Evolutionary conservation across 2,888 invertebrate genomes (phyloP).

Genomic region (Archaeoteleia sp.): DNA sequence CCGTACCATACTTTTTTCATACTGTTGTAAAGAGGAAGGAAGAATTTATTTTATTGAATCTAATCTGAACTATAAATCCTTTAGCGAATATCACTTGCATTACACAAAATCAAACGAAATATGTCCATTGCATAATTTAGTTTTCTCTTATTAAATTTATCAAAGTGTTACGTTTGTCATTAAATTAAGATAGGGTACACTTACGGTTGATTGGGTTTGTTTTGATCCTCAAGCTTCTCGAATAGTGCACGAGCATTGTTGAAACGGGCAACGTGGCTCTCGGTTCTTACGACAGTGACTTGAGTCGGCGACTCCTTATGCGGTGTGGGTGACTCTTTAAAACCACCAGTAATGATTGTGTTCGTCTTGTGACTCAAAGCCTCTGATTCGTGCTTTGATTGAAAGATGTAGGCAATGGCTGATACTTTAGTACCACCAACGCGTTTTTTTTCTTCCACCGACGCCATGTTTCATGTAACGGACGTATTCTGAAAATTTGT

Average conservation of each 20-base stretch:
- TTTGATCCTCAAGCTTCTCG: conserved; percentile 89
- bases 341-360: conserved; percentile 65
- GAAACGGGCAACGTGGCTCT: conserved; percentile 92
- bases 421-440: conserved; percentile 88
- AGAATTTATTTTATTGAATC: too few relatives aligned
- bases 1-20: too few relatives aligned
- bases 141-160: not conserved
- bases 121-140: too few relatives aligned
- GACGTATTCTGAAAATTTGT: conserved; percentile 33
- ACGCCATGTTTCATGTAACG: conserved; percentile 72
- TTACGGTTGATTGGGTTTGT: conserved; percentile 76
- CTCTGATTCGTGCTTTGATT: conserved; percentile 77
- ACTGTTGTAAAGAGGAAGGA: too few relatives aligned
- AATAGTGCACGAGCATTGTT: conserved; percentile 94
- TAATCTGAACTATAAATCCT: too few relatives aligned
- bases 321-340: conserved; percentile 75
- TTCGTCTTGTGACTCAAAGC: conserved; percentile 67
- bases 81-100: too few relatives aligned
- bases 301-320: conserved; percentile 74
- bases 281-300: conserved; percentile 87
- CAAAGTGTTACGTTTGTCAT: too few relatives aligned
- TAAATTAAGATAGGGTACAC: too few relatives aligned
- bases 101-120: too few relatives aligned
- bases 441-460: conserved; percentile 82
- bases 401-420: conserved; percentile 93